Evolutionary conservation across 2,113 vertebrate genomes (phyloP), one percentile per base, ranked within the genome.

Genomic region (Pardalotus punctatus): DNA sequence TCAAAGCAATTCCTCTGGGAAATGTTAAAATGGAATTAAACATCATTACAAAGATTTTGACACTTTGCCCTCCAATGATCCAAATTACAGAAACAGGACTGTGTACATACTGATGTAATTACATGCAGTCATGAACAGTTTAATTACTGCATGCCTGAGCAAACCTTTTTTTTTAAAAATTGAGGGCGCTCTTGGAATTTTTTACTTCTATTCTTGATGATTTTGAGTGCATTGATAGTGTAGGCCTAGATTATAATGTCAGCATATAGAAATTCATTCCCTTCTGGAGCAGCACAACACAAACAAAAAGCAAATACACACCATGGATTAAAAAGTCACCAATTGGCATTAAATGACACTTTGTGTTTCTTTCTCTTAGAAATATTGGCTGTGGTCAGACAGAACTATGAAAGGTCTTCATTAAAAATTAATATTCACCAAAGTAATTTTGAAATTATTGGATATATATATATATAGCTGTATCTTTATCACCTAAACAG

Each of bases 71-170:
- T 98, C 65, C 96, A 97, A 83, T 95, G 94, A 97, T 97, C 93
- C 96, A 97, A 98, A 97, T 97, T 97, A 98, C 81, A 97, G 97
- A 93, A 97, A 97, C 84, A 93, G 94, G 93, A 84, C 92, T 96
- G 80, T 94, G 91, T 95, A 97, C 84, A 92, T 98, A 98, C 98
- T 95, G 98, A 97, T 97, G 91, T 90, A 98, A 98, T 98, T 98
- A 98, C 96, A 98, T 95, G 95, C 96, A 97, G 97, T 93, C 95
- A 94, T 97, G 97, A 97, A 93, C 96, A 97, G 96, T 98, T 98
- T 98, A 98, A 98, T 98, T 98, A 98, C 96, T 88, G 70, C 80
- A 96, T 66, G 93, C 86, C 81, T 93, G 88, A 96, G 65, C 2
- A 64, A 96, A 69, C 6, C 25, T 56, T 57, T 80, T 88, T 88